Evolutionary conservation across 1,140 invertebrate species (phyloP).

Genomic region (Colletes latitarsis): DNA sequence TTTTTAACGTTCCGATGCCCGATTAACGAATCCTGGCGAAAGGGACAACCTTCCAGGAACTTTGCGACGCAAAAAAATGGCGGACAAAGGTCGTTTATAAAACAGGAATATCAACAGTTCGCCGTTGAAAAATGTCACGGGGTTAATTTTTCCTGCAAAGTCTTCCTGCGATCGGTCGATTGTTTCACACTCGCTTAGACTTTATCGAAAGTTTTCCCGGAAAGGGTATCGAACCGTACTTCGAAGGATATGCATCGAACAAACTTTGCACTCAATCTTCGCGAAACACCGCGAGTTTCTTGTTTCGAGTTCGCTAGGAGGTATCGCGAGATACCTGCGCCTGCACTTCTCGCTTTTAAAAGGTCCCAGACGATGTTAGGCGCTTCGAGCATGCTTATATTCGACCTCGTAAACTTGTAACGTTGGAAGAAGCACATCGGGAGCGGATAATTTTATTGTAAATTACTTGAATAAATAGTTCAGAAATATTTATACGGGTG

Average conservation of each 20-base stretch:
- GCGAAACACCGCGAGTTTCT: slow-evolving; percentile 24
- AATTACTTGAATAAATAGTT: too few relatives aligned
- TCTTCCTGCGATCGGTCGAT: slow-evolving; percentile 3
- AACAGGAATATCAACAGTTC: slow-evolving; percentile 17
- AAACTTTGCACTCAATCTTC: slow-evolving; percentile 48
- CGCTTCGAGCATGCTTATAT: too few relatives aligned
- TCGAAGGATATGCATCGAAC: slow-evolving; percentile 13
- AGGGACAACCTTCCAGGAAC: too few relatives aligned
- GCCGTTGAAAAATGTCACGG: slow-evolving; percentile 3
- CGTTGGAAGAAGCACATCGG: too few relatives aligned
- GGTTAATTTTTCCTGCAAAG: background rate
- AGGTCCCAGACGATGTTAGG: background rate
- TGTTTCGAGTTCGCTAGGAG: background rate
- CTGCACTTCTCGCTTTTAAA: background rate
- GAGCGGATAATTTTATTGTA: too few relatives aligned
- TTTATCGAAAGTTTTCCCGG: slow-evolving; percentile 9
- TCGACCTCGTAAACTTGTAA: background rate
- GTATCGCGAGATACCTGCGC: background rate
- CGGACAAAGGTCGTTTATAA: slow-evolving; percentile 44
- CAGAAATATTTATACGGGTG: too few relatives aligned
- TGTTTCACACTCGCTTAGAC: background rate
- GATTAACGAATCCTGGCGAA: background rate
- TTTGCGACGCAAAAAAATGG: too few relatives aligned
- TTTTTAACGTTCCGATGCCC: background rate
- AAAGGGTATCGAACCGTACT: background rate